These are phyloP conservation scores for Pelodiscus sinensis DNA, from an alignment of 2,113 vertebrate genomes.

Conservation along the genomic window DNA sequence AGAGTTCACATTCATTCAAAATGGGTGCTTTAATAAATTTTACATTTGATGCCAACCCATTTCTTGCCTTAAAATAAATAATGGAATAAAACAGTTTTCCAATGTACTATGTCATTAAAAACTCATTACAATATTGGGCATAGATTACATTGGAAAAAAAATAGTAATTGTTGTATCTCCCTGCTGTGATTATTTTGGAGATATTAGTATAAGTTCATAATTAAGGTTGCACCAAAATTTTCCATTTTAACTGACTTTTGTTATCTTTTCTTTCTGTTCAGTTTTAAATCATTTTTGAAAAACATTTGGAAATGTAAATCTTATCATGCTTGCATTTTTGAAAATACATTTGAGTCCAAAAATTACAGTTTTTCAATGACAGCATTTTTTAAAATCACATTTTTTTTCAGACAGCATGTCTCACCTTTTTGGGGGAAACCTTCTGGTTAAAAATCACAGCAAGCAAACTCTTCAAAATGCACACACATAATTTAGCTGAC, in stretches of 20 bases:
- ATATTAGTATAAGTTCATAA: background rate
- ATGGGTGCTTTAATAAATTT: background rate
- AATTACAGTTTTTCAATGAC: background rate
- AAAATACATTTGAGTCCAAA: background rate
- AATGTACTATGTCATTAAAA: background rate
- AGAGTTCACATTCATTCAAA: slow-evolving; percentile 8
- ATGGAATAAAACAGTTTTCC: background rate
- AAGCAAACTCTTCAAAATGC: background rate
- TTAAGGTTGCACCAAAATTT: background rate
- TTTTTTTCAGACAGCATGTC: background rate
- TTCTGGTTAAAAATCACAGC: slow-evolving; percentile 6
- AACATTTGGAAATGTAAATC: background rate
- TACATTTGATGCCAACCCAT: background rate
- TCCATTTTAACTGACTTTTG: slow-evolving; percentile 8
- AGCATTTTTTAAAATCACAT: background rate
- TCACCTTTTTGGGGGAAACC: background rate
- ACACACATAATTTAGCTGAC: background rate
- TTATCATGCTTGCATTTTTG: background rate
- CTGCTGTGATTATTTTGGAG: slow-evolving; percentile 31
- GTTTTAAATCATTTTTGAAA: background rate
- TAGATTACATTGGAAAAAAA: background rate
- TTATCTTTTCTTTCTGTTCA: background rate
- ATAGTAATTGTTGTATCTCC: background rate
- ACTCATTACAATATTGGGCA: background rate
- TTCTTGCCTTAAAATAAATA: background rate